Base-by-base conservation (phyloP, 2,888 invertebrate species). In the Nephrotoma flavescens region DNA sequence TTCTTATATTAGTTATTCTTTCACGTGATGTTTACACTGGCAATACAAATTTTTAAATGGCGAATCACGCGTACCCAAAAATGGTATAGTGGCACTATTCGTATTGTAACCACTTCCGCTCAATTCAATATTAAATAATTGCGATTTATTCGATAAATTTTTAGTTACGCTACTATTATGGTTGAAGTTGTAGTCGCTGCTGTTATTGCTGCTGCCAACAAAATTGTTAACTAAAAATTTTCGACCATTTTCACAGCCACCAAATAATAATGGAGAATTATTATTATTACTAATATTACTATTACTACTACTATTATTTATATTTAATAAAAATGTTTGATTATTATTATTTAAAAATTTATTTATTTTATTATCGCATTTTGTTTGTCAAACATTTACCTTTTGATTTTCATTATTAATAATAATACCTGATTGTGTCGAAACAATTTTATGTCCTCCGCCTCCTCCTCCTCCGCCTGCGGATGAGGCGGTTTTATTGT, bases 361-460 rank as follows among this genome's bases (percentile, higher is more conserved):
- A 42, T 41, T 88, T 42, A 86, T 84, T 86, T 85, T 86, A 87
- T 41, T 87, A 31, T 52, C 88, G 87, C 86, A 86, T 87, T 89
- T 89, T 89, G 89, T 89, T 89, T 91, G 91, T 92, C 91, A 92
- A 89, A 91, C 91, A 87, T 88, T 86, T 86, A 84, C 84, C 42
- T 41, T 42, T 84, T 84, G 84, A 42, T 84, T 42, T 15, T 84
- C 84, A 84, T 84, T 84, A 41, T 42, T 42, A 42, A 84, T 42
- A 84, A 84, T 84, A 84, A 41, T 42, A 42, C 42, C 41, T 42
- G 84, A 84, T 84, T 84, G 84, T 42, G 41, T 84, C n/a, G 86
- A 89, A 88, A 88, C 89, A 89, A 84, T 88, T 89, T 85, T 88
- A 89, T 87, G 89, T 7, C 42, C 42, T 31, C 31, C 91, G 90